A percentile compares a stretch with the other conserved stretches of the same genome.
Conservation (phyloP, 1,140 invertebrate species). For the Calephelis virginiensis region DNA sequence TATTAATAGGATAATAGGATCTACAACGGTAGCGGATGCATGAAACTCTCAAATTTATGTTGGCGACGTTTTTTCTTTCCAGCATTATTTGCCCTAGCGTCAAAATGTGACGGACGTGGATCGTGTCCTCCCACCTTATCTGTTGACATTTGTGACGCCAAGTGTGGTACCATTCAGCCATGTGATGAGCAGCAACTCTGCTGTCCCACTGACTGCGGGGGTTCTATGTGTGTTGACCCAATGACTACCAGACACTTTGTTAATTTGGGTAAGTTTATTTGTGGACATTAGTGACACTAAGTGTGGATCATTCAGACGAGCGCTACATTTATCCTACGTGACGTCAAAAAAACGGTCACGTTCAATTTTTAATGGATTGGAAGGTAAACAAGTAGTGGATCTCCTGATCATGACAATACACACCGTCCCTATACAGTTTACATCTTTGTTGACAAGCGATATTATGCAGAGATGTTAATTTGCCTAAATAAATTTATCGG, state of each 20-base stretch:
- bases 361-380: too few species aligned
- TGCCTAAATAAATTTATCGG: too few species aligned
- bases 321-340: neutral
- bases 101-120: conserved; percentile 26
- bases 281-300: conserved; percentile 50
- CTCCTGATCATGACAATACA: too few species aligned
- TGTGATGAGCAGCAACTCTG: conserved; percentile 61
- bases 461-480: too few species aligned
- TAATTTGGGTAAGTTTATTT: conserved; percentile 40
- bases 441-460: too few species aligned
- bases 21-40: too few species aligned
- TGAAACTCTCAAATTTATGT: neutral
- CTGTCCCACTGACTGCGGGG: conserved; percentile 79
- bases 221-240: conserved; percentile 75
- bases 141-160: conserved; percentile 50
- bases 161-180: conserved; percentile 37
- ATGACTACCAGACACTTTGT: conserved; percentile 68
- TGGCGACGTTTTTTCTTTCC: conserved; percentile 9
- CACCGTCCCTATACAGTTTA: too few species aligned
- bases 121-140: conserved; percentile 61
- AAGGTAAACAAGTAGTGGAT: too few species aligned
- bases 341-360: too few species aligned
- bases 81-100: conserved; percentile 21
- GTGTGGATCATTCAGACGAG: conserved; percentile 45
- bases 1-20: too few species aligned